phyloP scores from a whole-genome alignment of 2,797 vertebrate genomes.

The Limnodromus scolopaceus region DNA sequence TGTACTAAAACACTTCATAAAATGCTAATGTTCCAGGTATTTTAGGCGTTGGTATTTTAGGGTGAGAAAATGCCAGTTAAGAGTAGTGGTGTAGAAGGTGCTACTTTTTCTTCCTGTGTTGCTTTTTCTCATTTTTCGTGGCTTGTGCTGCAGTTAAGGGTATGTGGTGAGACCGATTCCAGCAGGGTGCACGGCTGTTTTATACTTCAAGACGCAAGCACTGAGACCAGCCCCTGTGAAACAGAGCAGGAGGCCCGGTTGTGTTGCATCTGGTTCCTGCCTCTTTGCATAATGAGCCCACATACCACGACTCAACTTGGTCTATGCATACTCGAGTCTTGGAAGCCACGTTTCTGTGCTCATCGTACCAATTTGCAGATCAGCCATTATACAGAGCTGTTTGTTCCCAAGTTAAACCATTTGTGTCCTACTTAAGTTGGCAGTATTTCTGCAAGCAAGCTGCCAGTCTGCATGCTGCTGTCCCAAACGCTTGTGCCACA shows the following conservation, averaged over 20 bases:
- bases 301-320: not conserved
- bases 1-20: not conserved
- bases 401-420: not conserved
- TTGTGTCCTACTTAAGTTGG: not conserved
- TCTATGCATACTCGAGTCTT: not conserved
- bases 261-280: not conserved
- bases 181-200: not conserved
- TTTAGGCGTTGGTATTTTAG: not conserved
- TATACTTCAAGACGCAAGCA: rapidly evolving
- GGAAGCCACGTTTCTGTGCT: not conserved
- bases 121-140: not conserved
- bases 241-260: not conserved
- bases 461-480: not conserved
- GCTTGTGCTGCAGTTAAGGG: not conserved
- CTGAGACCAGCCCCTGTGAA: not conserved
- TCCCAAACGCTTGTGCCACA: not conserved
- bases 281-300: not conserved
- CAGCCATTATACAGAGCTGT: not conserved
- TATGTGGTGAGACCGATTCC: rapidly evolving
- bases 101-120: not conserved
- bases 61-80: not conserved
- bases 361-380: not conserved
- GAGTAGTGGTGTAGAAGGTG: not conserved
- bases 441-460: not conserved
- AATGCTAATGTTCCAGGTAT: not conserved